These are phyloP conservation scores for Cepphus grylle DNA, from an alignment of 2,113 vertebrate genomes.

Conservation along the genomic window DNA sequence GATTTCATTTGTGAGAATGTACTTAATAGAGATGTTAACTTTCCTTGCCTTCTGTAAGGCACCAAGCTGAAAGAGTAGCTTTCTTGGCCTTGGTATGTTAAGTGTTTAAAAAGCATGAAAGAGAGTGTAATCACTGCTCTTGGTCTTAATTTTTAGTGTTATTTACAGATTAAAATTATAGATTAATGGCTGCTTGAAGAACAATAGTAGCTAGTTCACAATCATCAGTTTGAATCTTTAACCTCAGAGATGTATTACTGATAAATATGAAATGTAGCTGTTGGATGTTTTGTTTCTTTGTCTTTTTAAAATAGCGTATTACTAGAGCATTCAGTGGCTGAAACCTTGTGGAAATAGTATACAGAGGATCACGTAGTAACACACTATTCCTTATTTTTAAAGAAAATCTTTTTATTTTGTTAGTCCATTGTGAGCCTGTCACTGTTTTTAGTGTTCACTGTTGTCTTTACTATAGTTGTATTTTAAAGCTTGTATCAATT, in stretches of 20 bases:
- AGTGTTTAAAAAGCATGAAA: neutral
- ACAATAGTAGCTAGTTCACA: neutral
- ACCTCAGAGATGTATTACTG: neutral
- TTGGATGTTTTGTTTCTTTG: neutral
- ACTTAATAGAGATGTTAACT: neutral
- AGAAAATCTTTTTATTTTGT: neutral
- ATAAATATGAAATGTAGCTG: neutral
- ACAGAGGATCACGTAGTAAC: neutral
- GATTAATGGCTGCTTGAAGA: neutral
- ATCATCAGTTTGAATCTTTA: neutral
- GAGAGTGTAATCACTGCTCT: neutral
- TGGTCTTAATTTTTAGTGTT: neutral
- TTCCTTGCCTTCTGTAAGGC: neutral
- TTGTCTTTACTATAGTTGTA: neutral
- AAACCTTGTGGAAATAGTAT: neutral
- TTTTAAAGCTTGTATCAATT: neutral
- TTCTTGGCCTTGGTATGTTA: neutral
- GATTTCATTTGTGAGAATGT: neutral
- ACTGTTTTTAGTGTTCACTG: neutral
- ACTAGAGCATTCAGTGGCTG: neutral
- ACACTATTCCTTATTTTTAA: neutral
- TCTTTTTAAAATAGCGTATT: neutral
- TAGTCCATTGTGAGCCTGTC: neutral
- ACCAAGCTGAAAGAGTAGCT: neutral
- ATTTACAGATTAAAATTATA: neutral